Evolutionary conservation across 2,888 invertebrate genomes (phyloP).

Genomic region (Galerucella nymphaeae): DNA sequence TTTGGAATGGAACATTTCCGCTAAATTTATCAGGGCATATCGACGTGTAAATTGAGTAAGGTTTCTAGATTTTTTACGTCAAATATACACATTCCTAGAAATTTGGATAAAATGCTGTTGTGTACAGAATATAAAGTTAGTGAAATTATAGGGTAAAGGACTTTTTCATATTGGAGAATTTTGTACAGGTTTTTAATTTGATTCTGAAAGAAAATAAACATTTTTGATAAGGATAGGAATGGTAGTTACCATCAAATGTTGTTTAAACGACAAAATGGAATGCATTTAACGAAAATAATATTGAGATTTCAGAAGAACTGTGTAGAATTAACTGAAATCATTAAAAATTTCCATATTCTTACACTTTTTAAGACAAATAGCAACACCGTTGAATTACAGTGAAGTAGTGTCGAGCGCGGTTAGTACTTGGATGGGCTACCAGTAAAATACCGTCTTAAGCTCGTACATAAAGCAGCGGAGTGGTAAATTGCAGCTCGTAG

Average conservation of each 20-base stretch:
- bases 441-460: too few relatives aligned
- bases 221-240: not conserved
- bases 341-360: too few relatives aligned
- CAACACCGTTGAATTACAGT: too few relatives aligned
- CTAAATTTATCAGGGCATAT: conserved; percentile 38
- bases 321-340: not conserved
- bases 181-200: conserved; percentile 32
- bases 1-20: conserved; percentile 28
- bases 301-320: not conserved
- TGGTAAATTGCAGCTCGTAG: too few relatives aligned
- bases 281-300: not conserved
- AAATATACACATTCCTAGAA: conserved; percentile 17
- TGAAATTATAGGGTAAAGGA: conserved; percentile 14
- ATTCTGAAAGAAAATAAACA: conserved; percentile 18
- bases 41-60: conserved; percentile 39
- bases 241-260: conserved; percentile 15
- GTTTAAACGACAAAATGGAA: not conserved
- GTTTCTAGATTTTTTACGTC: conserved; percentile 40
- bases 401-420: too few relatives aligned
- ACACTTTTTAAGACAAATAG: too few relatives aligned
- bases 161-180: conserved; percentile 25
- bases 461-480: too few relatives aligned
- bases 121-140: conserved; percentile 34
- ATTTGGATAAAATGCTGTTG: conserved; percentile 26
- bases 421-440: too few relatives aligned